Base-by-base conservation (phyloP, 2,888 invertebrate genomes). In the Pantelozetes paolii region DNA sequence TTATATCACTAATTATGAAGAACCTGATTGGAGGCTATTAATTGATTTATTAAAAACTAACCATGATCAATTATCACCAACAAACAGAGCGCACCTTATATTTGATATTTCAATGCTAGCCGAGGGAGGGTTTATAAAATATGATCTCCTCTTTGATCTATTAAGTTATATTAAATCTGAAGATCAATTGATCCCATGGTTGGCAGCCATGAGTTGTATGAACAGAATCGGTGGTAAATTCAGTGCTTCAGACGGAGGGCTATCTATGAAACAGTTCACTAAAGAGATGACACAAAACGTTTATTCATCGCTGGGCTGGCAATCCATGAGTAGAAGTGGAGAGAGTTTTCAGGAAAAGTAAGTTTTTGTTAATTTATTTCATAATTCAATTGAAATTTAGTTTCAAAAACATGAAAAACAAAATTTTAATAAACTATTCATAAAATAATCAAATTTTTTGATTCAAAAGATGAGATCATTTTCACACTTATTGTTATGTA, bases 61-160 rank as follows among this genome's bases (percentile, higher is more conserved):
- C 0, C 84, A 86, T 1, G 85, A 84, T 18, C 90, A 87, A 79
- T 90, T 94, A 71, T 87, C 89, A 54, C 86, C 89, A 0, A 87
- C 89, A 32, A 93, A 94, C 80, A 85, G 94, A 74, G 94, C 92
- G 0, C 94, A 95, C 81, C 84, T 97, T 45, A 85, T 97, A 9
- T 93, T 95, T 79, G 96, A 97, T 81, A 88, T 90, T 0, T 82
- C 84, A 76, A 82, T 82, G 75, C 79, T 84, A 71, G 83, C 83
- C 8, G 80, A 81, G 59, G 79, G 79, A 30, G 93, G 92, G 0
- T 84, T 87, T 87, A 30, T 94, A 18, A 77, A 78, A n/a, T 82
- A 82, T 71, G 76, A 79, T 15, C 77, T 80, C 1, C 79, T 82
- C 0, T 76, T 83, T 71, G 76, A 78, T 28, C 72, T 79, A 8